Percentiles rank a stretch among this genome's conserved stretches.
Conservation (phyloP, 2,888 invertebrate species). For the Lasius fuliginosus region DNA sequence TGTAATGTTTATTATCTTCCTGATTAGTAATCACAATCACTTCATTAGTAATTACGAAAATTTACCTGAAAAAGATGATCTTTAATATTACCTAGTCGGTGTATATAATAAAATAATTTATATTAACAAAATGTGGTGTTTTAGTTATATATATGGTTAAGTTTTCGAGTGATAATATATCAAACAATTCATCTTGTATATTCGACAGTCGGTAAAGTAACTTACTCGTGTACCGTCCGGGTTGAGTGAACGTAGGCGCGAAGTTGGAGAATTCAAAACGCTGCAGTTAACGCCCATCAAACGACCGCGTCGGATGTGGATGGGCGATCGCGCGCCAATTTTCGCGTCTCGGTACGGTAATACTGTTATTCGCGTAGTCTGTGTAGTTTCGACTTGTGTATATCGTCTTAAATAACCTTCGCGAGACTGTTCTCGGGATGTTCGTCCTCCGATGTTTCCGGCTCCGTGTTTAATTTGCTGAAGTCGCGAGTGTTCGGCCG, state of each 20-base stretch:
- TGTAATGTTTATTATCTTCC: not conserved
- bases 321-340: not conserved
- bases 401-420: conserved; percentile 73
- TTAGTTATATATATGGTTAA: not conserved
- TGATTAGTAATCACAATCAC: not conserved
- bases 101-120: not conserved
- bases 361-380: not conserved
- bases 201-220: conserved; percentile 20
- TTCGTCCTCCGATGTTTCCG: conserved; percentile 85
- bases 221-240: not conserved
- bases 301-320: not conserved
- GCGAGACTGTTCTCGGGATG: conserved; percentile 79
- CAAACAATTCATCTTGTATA: not conserved
- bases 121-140: not conserved
- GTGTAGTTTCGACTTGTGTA: not conserved
- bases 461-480: conserved; percentile 84
- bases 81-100: not conserved
- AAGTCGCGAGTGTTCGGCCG: conserved; percentile 84
- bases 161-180: conserved; percentile 3
- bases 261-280: not conserved
- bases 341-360: not conserved
- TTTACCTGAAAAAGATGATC: not conserved
- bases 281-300: not conserved
- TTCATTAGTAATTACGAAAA: not conserved
- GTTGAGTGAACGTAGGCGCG: not conserved